phyloP scores from a whole-genome alignment of 2,888 invertebrate species.

The Frankliniella intonsa region DNA sequence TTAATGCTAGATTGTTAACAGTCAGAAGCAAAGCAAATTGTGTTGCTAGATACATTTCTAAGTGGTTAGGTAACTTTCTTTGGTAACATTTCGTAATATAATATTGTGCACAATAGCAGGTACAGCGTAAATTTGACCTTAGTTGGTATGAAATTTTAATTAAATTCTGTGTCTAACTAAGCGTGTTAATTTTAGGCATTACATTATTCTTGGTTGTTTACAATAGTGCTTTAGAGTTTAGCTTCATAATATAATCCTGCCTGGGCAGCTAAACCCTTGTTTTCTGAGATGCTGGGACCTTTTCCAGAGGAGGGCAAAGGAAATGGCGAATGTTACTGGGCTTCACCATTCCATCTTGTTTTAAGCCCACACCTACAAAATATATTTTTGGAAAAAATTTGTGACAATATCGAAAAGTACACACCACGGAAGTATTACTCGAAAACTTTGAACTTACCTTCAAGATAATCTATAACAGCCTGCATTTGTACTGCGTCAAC shows the following conservation, averaged over 20 bases:
- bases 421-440: not conserved
- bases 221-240: too few species aligned
- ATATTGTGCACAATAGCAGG: not conserved
- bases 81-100: not conserved
- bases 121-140: not conserved
- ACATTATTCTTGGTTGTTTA: too few species aligned
- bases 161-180: too few species aligned
- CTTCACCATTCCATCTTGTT: constrained; percentile 63
- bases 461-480: constrained; percentile 51
- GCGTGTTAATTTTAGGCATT: too few species aligned
- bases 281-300: constrained; percentile 8
- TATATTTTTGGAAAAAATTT: not conserved
- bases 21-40: too few species aligned
- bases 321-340: constrained; percentile 66
- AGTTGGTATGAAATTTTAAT: too few species aligned
- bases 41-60: too few species aligned
- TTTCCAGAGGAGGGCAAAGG: constrained; percentile 62
- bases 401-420: too few species aligned
- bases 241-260: too few species aligned
- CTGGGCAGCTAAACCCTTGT: not conserved
- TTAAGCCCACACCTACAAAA: constrained; percentile 33
- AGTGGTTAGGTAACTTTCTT: not conserved
- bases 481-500: constrained; percentile 52
- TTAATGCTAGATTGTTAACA: not conserved
- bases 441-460: constrained; percentile 1